Evolutionary conservation across 2,113 vertebrate species (phyloP), one percentile per base, ranked within the genome.

Genomic region (Eidolon helvum): DNA sequence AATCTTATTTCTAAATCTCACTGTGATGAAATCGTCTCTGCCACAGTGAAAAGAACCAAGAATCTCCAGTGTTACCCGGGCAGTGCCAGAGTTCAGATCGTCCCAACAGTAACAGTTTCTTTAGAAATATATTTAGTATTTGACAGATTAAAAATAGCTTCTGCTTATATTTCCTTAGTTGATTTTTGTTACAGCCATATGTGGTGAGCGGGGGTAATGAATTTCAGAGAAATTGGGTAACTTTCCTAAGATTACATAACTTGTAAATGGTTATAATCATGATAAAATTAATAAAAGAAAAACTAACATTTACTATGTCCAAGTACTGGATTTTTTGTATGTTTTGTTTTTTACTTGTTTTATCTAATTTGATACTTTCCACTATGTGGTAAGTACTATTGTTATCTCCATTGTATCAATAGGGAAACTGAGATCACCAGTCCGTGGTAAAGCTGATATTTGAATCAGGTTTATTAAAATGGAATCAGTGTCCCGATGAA

Each of bases 121-220:
- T 26, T 35, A 91, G 69, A 90, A 91, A 71, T 84, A 21, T 24
- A 50, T 74, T 74, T 74, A 50, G 63, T 84, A 85, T 84, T 33
- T 94, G 87, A 19, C 78, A 94, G 35, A 48, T 84, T 83, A 61
- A 79, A 90, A 78, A 59, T 68, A 65, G 43, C 74, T 71, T 90
- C 21, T 9, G 35, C 16, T 18, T 61, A 69, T 43, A 78, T 55
- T 66, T 82, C 63, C 74, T 87, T 87, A 30, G 35, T 59, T 74
- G 35, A 66, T 71, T 93, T 66, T 77, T 82, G 38, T 92, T 82
- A 18, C 9, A 61, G 26, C 22, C 63, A 83, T 43, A 30, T 59
- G 59, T n/a, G 21, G 19, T 40, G 61, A 85, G 10, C 30, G 77
- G 78, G 35, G n/a, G 18, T 77, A 84, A n/a, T 75, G 16, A 35